Base-by-base conservation (phyloP, 1,140 invertebrate genomes). In the Bombus consobrinus region DNA sequence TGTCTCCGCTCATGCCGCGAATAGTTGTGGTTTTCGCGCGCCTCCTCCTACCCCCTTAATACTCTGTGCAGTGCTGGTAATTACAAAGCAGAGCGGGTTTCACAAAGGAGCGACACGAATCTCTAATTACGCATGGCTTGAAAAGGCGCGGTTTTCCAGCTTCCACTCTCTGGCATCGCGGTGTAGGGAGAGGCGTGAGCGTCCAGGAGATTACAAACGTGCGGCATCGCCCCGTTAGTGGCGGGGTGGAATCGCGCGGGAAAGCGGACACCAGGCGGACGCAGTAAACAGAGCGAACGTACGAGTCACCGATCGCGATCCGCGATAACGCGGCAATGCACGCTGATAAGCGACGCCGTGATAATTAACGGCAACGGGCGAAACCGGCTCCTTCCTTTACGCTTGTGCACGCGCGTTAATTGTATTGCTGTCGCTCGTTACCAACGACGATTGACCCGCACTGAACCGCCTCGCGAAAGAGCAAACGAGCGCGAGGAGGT, bases 291-390 rank as follows among this genome's bases (percentile, higher is more conserved):
- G 82, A 64, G 62, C 47, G 43, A 75, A 64, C 47, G 72, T 59
- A 62, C 75, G 82, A 76, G 37, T 47, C 18, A 43, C 13, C 62
- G 84, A 86, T 87, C 81, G 73, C 78, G 74, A 68, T 34, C 34
- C 28, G 57, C 41, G 89, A 90, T 90, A 90, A 89, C 85, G 74
- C 43, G 73, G 59, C 75, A 74, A 79, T 86, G 82, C 81, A 72
- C 2, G 62, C 25, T 72, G 83, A 90, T 90, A 88, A 90, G 77
- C 68, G 32, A 71, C 81, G 71, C 39, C 41, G 74, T n/a, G 86
- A 83, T 90, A 90, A 88, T 90, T 88, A 86, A 90, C 59, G 76
- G 53, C n/a, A 82, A 66, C 84, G 75, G 78, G 68, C 53, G 82
- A 80, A 90, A 90, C 82, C 80, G 85, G 83, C 86, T 88, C 68